These are phyloP conservation scores for Prietella phreatophila DNA, from an alignment of 2,113 vertebrate genomes.

Conservation along the genomic window DNA sequence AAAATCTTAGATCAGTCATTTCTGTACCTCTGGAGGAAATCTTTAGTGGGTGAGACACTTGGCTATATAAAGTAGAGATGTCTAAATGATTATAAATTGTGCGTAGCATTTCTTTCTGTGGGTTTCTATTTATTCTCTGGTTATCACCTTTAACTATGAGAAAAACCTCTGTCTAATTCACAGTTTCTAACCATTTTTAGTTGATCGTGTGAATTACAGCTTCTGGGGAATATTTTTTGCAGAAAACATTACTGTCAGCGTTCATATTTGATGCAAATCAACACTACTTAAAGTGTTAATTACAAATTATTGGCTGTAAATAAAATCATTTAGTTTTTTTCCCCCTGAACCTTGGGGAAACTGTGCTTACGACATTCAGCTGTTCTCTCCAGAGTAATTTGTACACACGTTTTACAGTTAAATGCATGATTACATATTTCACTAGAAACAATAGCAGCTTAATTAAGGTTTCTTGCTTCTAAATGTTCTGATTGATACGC, in stretches of 20 bases:
- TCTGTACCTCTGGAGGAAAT: background rate
- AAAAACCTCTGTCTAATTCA: background rate
- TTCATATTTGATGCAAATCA: background rate
- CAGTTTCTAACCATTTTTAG: background rate
- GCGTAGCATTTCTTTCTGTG: background rate
- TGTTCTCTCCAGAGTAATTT: background rate
- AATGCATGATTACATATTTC: background rate
- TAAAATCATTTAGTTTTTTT: background rate
- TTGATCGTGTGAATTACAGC: background rate
- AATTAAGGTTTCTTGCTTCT: conserved; percentile 19
- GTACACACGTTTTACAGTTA: background rate
- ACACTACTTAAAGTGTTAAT: background rate
- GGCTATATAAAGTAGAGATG: background rate
- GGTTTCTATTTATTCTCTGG: background rate
- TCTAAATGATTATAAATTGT: background rate
- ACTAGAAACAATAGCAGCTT: conserved; percentile 24
- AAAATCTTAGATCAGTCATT: background rate
- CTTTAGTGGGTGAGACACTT: background rate
- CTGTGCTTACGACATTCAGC: background rate
- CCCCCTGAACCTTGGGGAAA: background rate
- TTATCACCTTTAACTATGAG: background rate
- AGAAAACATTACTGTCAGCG: background rate
- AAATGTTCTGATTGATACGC: conserved; percentile 1
- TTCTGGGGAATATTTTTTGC: background rate
- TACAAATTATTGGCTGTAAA: background rate